These are phyloP conservation scores for Ceryle rudis DNA, from an alignment of 2,797 vertebrate genomes.

Conservation along the genomic window DNA sequence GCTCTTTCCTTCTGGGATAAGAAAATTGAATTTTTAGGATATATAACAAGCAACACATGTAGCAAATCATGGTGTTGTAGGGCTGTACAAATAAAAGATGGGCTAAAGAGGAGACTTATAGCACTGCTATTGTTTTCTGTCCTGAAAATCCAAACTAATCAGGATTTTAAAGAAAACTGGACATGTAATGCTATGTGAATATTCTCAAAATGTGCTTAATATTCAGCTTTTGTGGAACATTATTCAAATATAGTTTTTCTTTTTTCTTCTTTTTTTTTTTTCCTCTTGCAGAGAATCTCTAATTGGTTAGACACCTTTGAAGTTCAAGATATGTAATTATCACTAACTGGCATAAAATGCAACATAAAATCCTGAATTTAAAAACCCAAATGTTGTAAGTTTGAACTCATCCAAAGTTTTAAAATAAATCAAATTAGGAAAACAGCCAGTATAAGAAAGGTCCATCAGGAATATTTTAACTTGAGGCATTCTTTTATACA, in stretches of 20 bases:
- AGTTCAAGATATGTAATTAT: conserved; percentile 61
- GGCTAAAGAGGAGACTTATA: background rate
- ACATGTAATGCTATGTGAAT: accelerated
- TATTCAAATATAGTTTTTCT: background rate
- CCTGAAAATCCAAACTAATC: background rate
- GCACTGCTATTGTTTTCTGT: background rate
- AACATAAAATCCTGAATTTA: conserved; percentile 4
- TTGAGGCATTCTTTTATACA: background rate
- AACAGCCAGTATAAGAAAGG: background rate
- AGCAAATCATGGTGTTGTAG: conserved; percentile 30
- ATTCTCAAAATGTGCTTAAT: background rate
- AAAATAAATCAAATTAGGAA: conserved; percentile 37
- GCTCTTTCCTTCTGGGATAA: conserved; percentile 54
- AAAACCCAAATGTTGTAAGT: conserved; percentile 1
- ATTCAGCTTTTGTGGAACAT: background rate
- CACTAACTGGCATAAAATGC: conserved; percentile 24
- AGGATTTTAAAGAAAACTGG: background rate
- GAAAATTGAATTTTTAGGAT: conserved; percentile 63
- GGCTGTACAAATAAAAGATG: background rate
- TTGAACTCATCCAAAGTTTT: conserved; percentile 4
- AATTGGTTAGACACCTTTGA: conserved; percentile 61
- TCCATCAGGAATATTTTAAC: background rate
- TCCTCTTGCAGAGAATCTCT: conserved; percentile 27
- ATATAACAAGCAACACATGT: background rate
- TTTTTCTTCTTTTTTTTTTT: background rate